Evolutionary conservation across 2,113 vertebrate species (phyloP).

Genomic region (Canis aureus): DNA sequence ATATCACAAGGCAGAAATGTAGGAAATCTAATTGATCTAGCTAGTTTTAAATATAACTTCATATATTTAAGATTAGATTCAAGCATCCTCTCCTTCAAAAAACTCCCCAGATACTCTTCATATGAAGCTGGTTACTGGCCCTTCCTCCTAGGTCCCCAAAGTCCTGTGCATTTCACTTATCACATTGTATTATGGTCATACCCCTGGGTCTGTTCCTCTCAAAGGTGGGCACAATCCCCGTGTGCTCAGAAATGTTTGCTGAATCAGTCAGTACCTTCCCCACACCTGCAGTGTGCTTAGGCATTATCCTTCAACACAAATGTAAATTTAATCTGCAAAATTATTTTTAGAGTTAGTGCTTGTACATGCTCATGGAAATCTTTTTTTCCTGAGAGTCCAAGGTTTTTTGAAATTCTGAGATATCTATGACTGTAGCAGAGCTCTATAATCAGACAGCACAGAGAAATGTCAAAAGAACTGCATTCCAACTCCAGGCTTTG

Average conservation of each 20-base stretch:
- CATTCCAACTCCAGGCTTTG: conserved; percentile 42
- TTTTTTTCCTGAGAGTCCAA: background rate
- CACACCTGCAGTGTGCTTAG: background rate
- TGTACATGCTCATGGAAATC: conserved; percentile 7
- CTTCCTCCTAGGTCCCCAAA: background rate
- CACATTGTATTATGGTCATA: background rate
- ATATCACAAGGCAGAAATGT: background rate
- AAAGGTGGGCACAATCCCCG: background rate
- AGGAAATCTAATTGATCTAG: background rate
- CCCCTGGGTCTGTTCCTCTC: background rate
- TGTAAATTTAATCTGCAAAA: conserved; percentile 46
- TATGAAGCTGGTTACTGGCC: background rate
- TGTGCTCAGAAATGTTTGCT: conserved; percentile 25
- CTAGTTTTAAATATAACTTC: background rate
- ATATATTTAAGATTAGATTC: conserved; percentile 25
- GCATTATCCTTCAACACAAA: conserved; percentile 2
- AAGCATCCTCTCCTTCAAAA: background rate
- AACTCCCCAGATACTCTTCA: background rate
- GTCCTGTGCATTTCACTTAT: background rate
- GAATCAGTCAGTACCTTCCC: background rate
- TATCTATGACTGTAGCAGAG: conserved; percentile 17
- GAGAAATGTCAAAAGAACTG: conserved; percentile 48
- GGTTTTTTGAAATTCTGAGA: conserved; percentile 46
- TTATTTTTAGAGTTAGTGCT: conserved; percentile 4
- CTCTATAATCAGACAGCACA: conserved; percentile 48